Percentiles rank a stretch among this genome's conserved stretches.
phyloP scores from a whole-genome alignment of 2,888 invertebrate genomes.

The Endomychus coccineus region DNA sequence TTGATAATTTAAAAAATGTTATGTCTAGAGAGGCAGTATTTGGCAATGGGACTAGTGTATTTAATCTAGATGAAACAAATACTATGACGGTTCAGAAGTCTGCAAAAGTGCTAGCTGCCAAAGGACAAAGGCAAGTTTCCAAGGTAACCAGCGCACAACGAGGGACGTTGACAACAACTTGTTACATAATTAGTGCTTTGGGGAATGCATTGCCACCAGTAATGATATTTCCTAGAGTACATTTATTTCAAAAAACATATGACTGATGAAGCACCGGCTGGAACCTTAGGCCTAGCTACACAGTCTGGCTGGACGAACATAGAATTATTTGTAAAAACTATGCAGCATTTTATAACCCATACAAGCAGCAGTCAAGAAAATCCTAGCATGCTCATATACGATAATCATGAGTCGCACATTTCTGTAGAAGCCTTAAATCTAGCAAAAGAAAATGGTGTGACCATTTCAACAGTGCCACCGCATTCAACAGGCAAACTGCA shows the following conservation, averaged over 20 bases:
- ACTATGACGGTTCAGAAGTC: conserved; percentile 1
- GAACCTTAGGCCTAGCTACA: too few species aligned
- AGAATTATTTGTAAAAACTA: conserved; percentile 30
- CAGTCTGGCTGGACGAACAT: conserved; percentile 34
- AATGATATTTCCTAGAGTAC: too few species aligned
- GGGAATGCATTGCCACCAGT: too few species aligned
- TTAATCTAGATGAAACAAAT: neutral
- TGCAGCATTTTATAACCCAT: conserved; percentile 34
- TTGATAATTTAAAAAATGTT: conserved; percentile 26
- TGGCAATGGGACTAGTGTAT: neutral
- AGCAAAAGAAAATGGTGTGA: too few species aligned
- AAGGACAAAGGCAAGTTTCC: conserved; percentile 4
- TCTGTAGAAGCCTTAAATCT: too few species aligned
- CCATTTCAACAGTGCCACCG: too few species aligned
- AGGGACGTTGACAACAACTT: conserved; percentile 19
- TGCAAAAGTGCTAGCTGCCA: neutral
- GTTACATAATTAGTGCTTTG: conserved; percentile 29
- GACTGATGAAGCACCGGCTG: too few species aligned
- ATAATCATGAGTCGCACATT: too few species aligned
- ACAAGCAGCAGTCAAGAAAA: conserved; percentile 24
- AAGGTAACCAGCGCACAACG: conserved; percentile 1
- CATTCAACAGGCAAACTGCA: too few species aligned
- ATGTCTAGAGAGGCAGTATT: conserved; percentile 18
- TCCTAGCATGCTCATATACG: conserved; percentile 25
- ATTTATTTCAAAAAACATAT: too few species aligned